Base-by-base conservation (phyloP, 1,140 invertebrate species). In the Oppia nitens region DNA sequence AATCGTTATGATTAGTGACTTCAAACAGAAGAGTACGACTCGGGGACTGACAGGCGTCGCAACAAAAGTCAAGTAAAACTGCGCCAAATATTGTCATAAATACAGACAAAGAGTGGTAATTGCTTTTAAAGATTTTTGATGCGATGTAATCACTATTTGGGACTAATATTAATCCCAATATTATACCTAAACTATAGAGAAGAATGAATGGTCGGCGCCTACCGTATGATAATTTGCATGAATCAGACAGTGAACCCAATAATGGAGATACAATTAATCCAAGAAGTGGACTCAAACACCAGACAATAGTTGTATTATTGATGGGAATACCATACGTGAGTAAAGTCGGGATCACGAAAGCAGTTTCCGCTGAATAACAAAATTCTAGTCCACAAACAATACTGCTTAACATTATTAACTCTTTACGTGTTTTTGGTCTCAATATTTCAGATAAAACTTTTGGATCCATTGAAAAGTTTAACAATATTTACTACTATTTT, bases 311-410 rank as follows among this genome's bases (percentile, higher is more conserved):
- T 87, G 96, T 95, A 64, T 87, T 83, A 61, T 85, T 62, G 76
- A 74, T 90, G 81, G 85, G 82, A 0, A 95, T 83, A 12, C 92
- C 91, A 57, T 95, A 88, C 74, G 92, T 87, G 0, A 96, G 77
- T 11, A 96, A 72, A 0, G 89, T 93, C 1, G 93, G 92, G 1
- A 88, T 95, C 0, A 96, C 91, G 72, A 96, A 96, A 0, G 92
- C 91, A 0, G 93, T 93, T 74, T 96, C 92, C 0, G 90, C 92
- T 0, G 93, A 88, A 67, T 97, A 97, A 0, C 90, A 93, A 71
- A 96, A 92, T 71, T 96, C 93, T 49, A 96, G 95, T 0, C 93
- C 92, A 83, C 92, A 94, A 0, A 97, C 91, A 0, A 89, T 89
- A 0, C 89, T 84, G 12, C 89, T 93, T 51, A 96, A 79, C 1